These are phyloP conservation scores for Bettongia penicillata DNA, from an alignment of 2,113 vertebrate species.

Conservation along the genomic window DNA sequence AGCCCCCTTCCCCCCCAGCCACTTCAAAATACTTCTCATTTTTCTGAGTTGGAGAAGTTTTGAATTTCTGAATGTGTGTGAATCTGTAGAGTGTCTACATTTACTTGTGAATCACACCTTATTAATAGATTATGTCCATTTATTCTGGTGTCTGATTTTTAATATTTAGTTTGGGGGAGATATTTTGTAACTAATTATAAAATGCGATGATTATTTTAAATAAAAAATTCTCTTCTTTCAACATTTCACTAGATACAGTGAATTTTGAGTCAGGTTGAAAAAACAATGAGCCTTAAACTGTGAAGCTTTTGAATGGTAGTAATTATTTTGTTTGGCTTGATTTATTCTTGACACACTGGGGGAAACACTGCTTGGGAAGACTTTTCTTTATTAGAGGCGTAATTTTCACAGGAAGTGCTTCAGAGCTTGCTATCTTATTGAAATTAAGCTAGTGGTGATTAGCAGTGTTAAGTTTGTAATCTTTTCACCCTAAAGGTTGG, in stretches of 20 bases:
- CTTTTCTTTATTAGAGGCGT: conserved; percentile 8
- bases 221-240: neutral
- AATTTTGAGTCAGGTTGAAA: neutral
- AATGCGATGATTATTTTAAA: neutral
- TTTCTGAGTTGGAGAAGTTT: neutral
- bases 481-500: neutral
- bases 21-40: neutral
- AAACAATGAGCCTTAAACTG: neutral
- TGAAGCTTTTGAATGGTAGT: neutral
- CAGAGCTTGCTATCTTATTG: neutral
- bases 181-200: neutral
- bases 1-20: neutral
- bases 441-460: conserved; percentile 34
- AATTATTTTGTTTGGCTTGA: neutral
- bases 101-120: neutral
- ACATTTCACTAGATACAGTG: neutral
- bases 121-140: neutral
- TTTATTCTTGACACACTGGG: neutral
- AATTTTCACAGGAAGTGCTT: neutral
- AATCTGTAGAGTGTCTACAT: neutral
- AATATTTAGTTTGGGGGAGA: neutral
- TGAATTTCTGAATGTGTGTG: neutral
- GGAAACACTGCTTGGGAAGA: neutral
- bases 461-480: neutral
- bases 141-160: neutral